Conservation (phyloP, 1,140 invertebrate species). For the Lepidurus packardi region DNA sequence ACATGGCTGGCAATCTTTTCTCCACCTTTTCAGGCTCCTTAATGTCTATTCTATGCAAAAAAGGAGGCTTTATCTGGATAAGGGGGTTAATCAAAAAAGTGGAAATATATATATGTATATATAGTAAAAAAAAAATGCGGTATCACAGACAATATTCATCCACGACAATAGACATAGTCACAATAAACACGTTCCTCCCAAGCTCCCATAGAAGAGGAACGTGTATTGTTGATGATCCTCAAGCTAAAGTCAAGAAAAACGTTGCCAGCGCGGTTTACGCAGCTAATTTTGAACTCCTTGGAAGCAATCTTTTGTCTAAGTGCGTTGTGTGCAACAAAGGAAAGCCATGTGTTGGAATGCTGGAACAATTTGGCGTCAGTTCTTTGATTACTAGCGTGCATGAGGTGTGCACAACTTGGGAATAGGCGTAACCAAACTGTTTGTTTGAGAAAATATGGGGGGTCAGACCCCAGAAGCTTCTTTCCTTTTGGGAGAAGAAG, state of each 20-base stretch:
- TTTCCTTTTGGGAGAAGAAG: background rate
- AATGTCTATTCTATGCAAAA: conserved; percentile 5
- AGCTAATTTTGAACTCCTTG: background rate
- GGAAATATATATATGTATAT: background rate
- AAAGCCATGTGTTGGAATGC: background rate
- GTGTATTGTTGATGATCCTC: too few species aligned
- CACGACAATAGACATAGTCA: too few species aligned
- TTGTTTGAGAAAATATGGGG: conserved; percentile 2
- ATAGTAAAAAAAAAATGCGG: too few species aligned
- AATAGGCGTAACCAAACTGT: conserved; percentile 16
- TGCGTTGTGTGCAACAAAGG: background rate
- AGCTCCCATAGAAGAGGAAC: too few species aligned
- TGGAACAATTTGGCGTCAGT: background rate
- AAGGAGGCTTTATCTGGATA: background rate
- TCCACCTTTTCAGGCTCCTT: conserved; percentile 10
- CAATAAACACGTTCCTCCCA: too few species aligned
- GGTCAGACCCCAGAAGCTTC: background rate
- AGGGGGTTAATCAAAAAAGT: conserved; percentile 3
- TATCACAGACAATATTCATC: too few species aligned
- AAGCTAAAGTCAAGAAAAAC: too few species aligned
- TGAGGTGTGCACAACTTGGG: conserved; percentile 9
- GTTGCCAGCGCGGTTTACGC: too few species aligned
- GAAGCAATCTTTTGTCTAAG: background rate
- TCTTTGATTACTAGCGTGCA: background rate
- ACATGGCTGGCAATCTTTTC: conserved; percentile 14